These are phyloP conservation scores for Catagonus wagneri DNA, from an alignment of 2,113 vertebrate species.

Conservation along the genomic window DNA sequence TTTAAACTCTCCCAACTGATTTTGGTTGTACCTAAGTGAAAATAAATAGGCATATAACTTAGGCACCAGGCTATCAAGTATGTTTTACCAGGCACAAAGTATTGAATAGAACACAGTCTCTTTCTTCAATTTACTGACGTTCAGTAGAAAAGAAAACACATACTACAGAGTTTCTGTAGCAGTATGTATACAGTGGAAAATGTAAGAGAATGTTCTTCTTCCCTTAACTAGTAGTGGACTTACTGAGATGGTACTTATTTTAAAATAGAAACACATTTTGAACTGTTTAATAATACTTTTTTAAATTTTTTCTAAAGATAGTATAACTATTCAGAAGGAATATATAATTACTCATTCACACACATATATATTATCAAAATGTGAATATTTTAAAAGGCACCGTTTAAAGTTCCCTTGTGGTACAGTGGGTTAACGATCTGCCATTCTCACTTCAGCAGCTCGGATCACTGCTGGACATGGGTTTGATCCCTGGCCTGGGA, in stretches of 20 bases:
- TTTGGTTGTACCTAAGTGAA: background rate
- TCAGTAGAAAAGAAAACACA: background rate
- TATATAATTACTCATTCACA: background rate
- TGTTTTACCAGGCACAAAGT: background rate
- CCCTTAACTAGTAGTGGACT: background rate
- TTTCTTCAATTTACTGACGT: background rate
- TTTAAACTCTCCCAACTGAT: background rate
- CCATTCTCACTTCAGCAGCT: too few species aligned
- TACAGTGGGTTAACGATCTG: too few species aligned
- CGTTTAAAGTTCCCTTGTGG: too few species aligned
- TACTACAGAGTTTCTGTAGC: background rate
- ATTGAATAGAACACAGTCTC: background rate
- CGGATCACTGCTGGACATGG: too few species aligned
- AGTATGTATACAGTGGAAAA: background rate
- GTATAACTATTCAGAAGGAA: background rate
- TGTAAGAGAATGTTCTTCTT: background rate
- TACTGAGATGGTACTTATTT: background rate
- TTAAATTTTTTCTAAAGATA: background rate
- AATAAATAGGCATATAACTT: background rate
- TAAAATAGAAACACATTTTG: background rate
- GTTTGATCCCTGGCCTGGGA: too few species aligned
- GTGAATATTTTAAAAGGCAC: background rate
- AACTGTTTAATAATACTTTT: background rate
- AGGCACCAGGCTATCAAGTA: background rate
- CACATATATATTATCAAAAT: background rate